Percentiles rank a stretch among this genome's conserved stretches.
Evolutionary conservation across 2,797 vertebrate genomes (phyloP).

Genomic region (Channa striata): DNA sequence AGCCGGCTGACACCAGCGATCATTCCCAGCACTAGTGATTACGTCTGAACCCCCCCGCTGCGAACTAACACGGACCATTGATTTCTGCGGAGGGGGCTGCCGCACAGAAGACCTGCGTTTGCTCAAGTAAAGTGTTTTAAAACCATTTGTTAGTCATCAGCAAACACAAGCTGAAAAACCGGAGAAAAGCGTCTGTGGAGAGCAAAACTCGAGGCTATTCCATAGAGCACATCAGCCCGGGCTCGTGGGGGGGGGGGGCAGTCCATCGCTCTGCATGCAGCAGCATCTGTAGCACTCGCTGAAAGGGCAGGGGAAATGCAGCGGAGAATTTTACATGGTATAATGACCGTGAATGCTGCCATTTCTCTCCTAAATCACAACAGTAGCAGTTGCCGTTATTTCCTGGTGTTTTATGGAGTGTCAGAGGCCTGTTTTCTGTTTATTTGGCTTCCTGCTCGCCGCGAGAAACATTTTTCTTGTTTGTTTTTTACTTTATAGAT

Average conservation of each 20-base stretch:
- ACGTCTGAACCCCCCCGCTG: constrained; percentile 34
- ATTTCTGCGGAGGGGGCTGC: constrained; percentile 21
- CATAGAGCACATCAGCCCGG: constrained; percentile 46
- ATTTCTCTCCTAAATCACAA: constrained; percentile 64
- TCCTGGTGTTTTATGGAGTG: constrained; percentile 35
- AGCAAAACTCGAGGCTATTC: constrained; percentile 44
- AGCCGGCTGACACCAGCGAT: constrained; percentile 35
- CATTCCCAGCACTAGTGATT: constrained; percentile 37
- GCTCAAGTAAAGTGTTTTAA: constrained; percentile 62
- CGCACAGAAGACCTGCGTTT: constrained; percentile 34
- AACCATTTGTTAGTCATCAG: constrained; percentile 67
- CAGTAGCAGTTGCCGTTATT: constrained; percentile 35
- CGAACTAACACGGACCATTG: constrained; percentile 55
- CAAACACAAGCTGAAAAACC: constrained; percentile 30
- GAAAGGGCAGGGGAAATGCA: constrained; percentile 61
- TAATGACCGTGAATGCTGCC: constrained; percentile 63
- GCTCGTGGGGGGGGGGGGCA: constrained; percentile 17
- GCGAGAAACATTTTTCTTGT: constrained; percentile 32
- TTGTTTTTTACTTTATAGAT: constrained; percentile 45
- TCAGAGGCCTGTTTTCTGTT: constrained; percentile 48
- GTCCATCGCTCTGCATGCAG: constrained; percentile 30
- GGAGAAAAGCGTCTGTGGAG: constrained; percentile 36
- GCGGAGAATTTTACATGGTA: constrained; percentile 61
- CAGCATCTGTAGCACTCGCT: constrained; percentile 24
- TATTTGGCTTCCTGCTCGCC: constrained; percentile 50